A percentile compares a stretch with the other conserved stretches of the same genome.
phyloP scores from a whole-genome alignment of 2,888 invertebrate genomes.

The Hirtodrosophila trivittata region DNA sequence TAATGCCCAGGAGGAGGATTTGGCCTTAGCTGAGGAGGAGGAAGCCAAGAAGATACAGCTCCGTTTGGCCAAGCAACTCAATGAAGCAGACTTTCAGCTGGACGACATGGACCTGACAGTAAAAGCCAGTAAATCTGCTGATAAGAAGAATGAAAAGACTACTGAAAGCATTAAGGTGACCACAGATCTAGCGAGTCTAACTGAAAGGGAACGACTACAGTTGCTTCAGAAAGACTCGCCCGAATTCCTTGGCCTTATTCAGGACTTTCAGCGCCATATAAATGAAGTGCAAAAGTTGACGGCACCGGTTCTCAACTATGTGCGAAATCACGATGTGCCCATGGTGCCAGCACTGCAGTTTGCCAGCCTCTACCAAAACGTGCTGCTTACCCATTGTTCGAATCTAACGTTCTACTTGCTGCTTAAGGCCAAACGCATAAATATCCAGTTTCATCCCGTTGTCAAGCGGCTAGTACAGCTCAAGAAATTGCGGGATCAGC shows the following conservation, averaged over 20 bases:
- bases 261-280: slow-evolving; percentile 91
- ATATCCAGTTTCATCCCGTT: slow-evolving; percentile 94
- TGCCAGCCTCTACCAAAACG: slow-evolving; percentile 88
- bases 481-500: slow-evolving; percentile 89
- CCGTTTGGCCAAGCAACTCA: slow-evolving; percentile 90
- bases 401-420: slow-evolving; percentile 94
- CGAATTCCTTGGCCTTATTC: slow-evolving; percentile 91
- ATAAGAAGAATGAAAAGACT: background rate
- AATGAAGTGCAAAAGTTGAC: slow-evolving; percentile 87
- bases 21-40: slow-evolving; percentile 91
- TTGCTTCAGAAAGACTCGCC: slow-evolving; percentile 94
- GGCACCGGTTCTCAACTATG: slow-evolving; percentile 88
- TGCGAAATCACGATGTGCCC: slow-evolving; percentile 86
- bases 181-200: slow-evolving; percentile 90
- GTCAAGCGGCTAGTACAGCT: slow-evolving; percentile 93
- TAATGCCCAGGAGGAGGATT: slow-evolving; percentile 86
- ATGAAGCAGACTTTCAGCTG: slow-evolving; percentile 88
- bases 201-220: slow-evolving; percentile 90
- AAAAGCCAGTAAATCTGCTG: slow-evolving; percentile 2
- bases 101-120: slow-evolving; percentile 38
- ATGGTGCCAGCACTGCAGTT: slow-evolving; percentile 89
- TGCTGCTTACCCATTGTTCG: slow-evolving; percentile 91
- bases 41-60: slow-evolving; percentile 93
- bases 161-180: slow-evolving; percentile 85
- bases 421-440: slow-evolving; percentile 90